phyloP scores from a whole-genome alignment of 2,888 invertebrate genomes.

The Aethes cnicana region DNA sequence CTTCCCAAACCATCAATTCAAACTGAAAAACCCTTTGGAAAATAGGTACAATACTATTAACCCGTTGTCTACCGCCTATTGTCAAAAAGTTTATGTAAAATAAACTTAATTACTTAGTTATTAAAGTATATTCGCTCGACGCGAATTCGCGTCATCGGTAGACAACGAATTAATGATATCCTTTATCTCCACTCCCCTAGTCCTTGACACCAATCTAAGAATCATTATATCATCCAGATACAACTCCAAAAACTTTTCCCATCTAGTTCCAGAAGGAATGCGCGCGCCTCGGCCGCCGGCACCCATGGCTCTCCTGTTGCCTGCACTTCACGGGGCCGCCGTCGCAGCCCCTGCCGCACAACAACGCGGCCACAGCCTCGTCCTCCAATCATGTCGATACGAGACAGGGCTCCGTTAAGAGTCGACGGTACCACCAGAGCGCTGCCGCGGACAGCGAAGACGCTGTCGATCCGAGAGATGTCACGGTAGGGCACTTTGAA shows the following conservation, averaged over 20 bases:
- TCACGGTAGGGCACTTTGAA: slow-evolving; percentile 57
- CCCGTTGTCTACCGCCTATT: too few species aligned
- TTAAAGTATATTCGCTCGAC: too few species aligned
- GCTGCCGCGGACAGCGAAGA: slow-evolving; percentile 59
- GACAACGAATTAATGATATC: too few species aligned
- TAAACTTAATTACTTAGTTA: too few species aligned
- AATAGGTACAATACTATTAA: too few species aligned
- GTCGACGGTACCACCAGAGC: slow-evolving; percentile 67
- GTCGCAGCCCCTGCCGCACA: slow-evolving; percentile 44
- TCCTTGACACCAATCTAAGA: too few species aligned
- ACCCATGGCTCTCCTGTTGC: slow-evolving; percentile 76
- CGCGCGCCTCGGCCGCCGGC: slow-evolving; percentile 65
- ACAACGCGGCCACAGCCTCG: slow-evolving; percentile 48
- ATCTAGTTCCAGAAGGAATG: slow-evolving; percentile 74
- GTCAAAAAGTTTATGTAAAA: too few species aligned
- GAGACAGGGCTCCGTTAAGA: slow-evolving; percentile 64
- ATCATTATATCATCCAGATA: too few species aligned
- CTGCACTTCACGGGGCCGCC: slow-evolving; percentile 57
- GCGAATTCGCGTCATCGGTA: too few species aligned
- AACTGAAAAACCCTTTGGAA: too few species aligned
- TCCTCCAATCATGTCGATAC: slow-evolving; percentile 67
- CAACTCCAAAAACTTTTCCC: not conserved
- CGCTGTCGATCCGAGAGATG: slow-evolving; percentile 66
- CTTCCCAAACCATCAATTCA: too few species aligned
- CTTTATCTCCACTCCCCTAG: too few species aligned